Conservation (phyloP, 2,113 vertebrate genomes). For the Pipra filicauda region DNA sequence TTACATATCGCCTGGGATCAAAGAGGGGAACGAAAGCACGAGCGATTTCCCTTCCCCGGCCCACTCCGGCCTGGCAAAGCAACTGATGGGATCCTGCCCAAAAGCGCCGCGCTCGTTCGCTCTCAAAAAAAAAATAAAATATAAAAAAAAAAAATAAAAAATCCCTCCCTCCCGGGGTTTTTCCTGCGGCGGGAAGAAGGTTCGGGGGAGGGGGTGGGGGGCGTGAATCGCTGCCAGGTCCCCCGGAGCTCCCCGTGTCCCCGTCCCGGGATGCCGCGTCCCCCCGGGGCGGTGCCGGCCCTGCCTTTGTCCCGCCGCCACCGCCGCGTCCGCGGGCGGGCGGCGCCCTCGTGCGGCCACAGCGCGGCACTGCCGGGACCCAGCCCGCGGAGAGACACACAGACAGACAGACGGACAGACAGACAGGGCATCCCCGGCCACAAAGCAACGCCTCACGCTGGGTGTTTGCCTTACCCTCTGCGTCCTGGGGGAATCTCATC, state of each 20-base stretch:
- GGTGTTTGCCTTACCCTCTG: no score
- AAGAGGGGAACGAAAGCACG: slow-evolving; percentile 2
- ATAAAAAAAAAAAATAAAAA: not conserved
- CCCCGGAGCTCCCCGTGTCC: not conserved
- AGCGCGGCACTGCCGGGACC: not conserved
- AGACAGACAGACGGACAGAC: no score
- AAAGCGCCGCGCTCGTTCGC: not conserved
- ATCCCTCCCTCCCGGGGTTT: not conserved
- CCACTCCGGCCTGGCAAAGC: not conserved
- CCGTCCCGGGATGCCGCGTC: not conserved
- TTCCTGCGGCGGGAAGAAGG: not conserved
- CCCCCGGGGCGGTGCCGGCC: not conserved
- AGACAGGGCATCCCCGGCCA: no score
- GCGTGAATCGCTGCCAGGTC: not conserved
- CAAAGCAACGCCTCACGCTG: accelerated
- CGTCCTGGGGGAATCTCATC: no score
- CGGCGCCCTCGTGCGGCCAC: slow-evolving; percentile 76
- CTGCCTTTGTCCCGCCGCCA: not conserved
- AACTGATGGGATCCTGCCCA: not conserved
- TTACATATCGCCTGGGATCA: slow-evolving; percentile 20
- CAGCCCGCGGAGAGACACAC: no score
- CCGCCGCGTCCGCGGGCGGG: slow-evolving; percentile 53
- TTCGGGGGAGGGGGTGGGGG: not conserved
- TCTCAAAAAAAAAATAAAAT: not conserved
- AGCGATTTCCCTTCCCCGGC: not conserved